phyloP scores from a whole-genome alignment of 1,140 invertebrate genomes.

The Solen grandis region DNA sequence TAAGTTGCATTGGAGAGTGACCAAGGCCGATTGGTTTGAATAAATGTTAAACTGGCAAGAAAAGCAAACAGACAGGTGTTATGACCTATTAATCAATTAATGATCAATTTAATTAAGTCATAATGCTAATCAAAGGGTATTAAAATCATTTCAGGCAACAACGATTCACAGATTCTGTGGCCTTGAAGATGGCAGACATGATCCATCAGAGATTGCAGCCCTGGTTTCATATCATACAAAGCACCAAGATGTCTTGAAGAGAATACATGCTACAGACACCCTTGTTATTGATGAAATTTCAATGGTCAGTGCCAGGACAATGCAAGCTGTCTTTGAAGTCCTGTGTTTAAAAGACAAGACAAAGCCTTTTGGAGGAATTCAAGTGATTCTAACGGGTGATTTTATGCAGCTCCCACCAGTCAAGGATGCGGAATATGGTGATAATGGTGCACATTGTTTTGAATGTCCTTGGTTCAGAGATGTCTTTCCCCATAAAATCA shows the following conservation, averaged over 20 bases:
- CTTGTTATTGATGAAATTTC: slow-evolving; percentile 37
- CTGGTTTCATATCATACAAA: background rate
- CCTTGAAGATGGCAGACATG: slow-evolving; percentile 20
- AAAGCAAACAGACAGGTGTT: too few species aligned
- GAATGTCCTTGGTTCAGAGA: background rate
- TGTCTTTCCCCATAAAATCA: slow-evolving; percentile 16
- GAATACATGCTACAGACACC: background rate
- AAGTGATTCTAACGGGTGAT: slow-evolving; percentile 15
- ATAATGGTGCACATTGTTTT: slow-evolving; percentile 25
- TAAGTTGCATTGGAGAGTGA: too few species aligned
- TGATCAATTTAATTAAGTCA: too few species aligned
- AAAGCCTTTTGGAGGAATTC: slow-evolving; percentile 18
- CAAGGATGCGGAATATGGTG: background rate
- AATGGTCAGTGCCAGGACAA: slow-evolving; percentile 5
- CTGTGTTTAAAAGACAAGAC: background rate
- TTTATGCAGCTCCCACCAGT: slow-evolving; percentile 27
- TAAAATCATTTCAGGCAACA: too few species aligned
- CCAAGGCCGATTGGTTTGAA: too few species aligned
- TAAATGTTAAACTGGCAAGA: too few species aligned
- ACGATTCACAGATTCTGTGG: slow-evolving; percentile 53
- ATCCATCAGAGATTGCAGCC: background rate
- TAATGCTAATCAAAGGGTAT: too few species aligned
- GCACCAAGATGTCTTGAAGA: background rate
- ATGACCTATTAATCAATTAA: too few species aligned
- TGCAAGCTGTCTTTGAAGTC: background rate